phyloP scores from a whole-genome alignment of 2,888 invertebrate species.

The Cephonodes hylas region DNA sequence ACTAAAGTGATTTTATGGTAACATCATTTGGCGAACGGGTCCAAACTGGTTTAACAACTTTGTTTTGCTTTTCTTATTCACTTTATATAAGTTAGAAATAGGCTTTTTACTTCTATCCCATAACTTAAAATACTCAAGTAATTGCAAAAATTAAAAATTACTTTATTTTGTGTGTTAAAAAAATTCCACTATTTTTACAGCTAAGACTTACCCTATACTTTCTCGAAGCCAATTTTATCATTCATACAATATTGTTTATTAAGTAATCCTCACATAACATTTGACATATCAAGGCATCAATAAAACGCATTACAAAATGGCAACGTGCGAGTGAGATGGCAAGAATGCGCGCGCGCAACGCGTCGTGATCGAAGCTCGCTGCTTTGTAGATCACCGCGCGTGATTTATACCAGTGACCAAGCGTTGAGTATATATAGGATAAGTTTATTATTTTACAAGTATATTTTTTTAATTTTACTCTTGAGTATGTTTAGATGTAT shows the following conservation, averaged over 20 bases:
- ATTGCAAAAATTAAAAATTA: too few relatives aligned
- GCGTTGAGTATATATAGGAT: conserved; percentile 11
- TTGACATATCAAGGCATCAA: not conserved
- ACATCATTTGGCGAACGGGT: not conserved
- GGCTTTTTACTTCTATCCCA: not conserved
- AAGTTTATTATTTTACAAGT: not conserved
- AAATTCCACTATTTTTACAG: too few relatives aligned
- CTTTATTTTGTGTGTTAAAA: too few relatives aligned
- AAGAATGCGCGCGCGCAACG: conserved; percentile 1
- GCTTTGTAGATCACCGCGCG: conserved; percentile 61
- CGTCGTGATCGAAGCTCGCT: conserved; percentile 36
- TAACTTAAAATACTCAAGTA: too few relatives aligned
- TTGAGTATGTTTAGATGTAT: too few relatives aligned
- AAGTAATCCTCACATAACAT: too few relatives aligned
- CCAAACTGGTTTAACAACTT: not conserved
- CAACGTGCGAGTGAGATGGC: not conserved
- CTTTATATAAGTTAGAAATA: not conserved
- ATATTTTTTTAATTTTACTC: too few relatives aligned
- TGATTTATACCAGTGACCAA: conserved; percentile 39
- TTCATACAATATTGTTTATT: too few relatives aligned
- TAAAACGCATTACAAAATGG: not conserved
- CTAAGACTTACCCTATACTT: too few relatives aligned
- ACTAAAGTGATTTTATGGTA: not conserved
- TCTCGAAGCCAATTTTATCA: too few relatives aligned
- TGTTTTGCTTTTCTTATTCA: not conserved